phyloP scores from a whole-genome alignment of 2,888 invertebrate genomes.

The Leucophenga montana region DNA sequence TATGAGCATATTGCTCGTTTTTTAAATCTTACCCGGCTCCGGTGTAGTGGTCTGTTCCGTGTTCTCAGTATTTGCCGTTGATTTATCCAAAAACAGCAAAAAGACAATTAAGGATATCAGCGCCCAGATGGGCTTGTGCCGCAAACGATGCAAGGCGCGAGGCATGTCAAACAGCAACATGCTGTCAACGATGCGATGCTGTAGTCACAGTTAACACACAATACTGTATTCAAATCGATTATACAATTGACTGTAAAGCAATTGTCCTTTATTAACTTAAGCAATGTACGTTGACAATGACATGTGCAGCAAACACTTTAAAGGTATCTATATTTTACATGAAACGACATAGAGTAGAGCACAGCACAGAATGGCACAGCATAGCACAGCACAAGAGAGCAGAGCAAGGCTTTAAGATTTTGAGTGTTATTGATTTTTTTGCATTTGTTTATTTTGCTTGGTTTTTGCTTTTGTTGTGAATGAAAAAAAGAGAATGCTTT shows the following conservation, averaged over 20 bases:
- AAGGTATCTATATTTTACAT: background rate
- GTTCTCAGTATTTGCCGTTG: slow-evolving; percentile 52
- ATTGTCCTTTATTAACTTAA: slow-evolving; percentile 2
- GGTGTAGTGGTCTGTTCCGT: slow-evolving; percentile 64
- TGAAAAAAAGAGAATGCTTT: background rate
- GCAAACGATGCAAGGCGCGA: slow-evolving; percentile 55
- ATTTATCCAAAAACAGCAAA: slow-evolving; percentile 62
- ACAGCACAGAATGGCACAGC: too few species aligned
- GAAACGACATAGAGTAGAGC: background rate
- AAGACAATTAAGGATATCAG: slow-evolving; percentile 63
- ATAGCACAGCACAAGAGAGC: background rate
- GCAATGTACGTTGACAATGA: slow-evolving; percentile 17
- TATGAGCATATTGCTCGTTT: background rate
- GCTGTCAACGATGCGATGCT: slow-evolving; percentile 16
- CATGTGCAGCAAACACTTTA: slow-evolving; percentile 10
- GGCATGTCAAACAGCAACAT: slow-evolving; percentile 29
- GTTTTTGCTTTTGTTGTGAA: background rate
- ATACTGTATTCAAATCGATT: too few species aligned
- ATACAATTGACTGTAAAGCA: slow-evolving; percentile 42
- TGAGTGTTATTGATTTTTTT: slow-evolving; percentile 18
- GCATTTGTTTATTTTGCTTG: background rate
- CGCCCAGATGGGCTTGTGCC: slow-evolving; percentile 66
- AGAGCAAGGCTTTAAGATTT: slow-evolving; percentile 15
- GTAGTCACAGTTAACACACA: background rate
- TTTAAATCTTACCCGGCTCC: slow-evolving; percentile 63